phyloP scores from a whole-genome alignment of 1,140 invertebrate species.

The Anastatus disparis region DNA sequence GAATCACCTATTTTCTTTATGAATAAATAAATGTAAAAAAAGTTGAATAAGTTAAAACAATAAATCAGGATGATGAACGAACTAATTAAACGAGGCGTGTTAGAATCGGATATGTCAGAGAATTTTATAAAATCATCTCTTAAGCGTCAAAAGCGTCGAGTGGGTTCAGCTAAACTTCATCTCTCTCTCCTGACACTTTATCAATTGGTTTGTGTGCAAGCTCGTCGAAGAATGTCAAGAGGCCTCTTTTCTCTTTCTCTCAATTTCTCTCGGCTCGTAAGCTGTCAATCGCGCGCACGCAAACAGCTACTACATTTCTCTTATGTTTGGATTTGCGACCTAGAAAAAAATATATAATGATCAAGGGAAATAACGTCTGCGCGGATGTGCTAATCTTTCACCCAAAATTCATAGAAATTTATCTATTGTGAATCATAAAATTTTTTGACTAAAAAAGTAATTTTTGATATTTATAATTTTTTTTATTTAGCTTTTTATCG shows the following conservation, averaged over 20 bases:
- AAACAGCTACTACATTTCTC: neutral
- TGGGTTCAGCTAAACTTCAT: neutral
- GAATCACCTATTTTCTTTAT: no score
- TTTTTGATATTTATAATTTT: no score
- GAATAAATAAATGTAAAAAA: no score
- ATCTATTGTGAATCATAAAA: no score
- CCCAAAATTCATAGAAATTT: no score
- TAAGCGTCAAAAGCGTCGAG: conserved; percentile 4
- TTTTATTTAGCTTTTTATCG: no score
- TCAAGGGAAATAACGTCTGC: neutral
- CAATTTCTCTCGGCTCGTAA: neutral
- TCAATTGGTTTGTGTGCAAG: conserved; percentile 6
- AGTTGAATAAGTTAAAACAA: no score
- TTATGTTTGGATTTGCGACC: conserved; percentile 1
- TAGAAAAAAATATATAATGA: conserved; percentile 11
- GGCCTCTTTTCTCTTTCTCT: neutral
- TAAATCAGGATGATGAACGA: no score
- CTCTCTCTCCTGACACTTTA: conserved; percentile 29
- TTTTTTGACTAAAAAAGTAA: no score
- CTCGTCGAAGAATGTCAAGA: conserved; percentile 15
- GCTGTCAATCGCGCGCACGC: neutral
- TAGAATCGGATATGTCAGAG: no score
- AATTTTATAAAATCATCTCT: no score
- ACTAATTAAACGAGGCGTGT: no score
- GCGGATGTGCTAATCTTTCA: neutral